These are phyloP conservation scores for Lumbricus terrestris DNA, from an alignment of 2,888 invertebrate species.

Conservation along the genomic window DNA sequence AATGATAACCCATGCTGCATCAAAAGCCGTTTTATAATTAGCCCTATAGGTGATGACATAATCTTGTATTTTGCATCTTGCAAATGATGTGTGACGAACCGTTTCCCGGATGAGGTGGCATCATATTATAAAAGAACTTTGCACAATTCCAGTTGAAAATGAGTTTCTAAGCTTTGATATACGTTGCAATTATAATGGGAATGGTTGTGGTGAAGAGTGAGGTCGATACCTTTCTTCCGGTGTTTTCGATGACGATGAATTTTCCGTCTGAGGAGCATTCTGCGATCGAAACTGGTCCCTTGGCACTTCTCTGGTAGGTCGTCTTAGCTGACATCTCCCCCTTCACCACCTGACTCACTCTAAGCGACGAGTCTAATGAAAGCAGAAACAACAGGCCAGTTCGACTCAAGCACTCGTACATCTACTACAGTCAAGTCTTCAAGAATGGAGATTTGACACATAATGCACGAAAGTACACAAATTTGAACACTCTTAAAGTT, in stretches of 20 bases:
- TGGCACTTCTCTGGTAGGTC: constrained; percentile 60
- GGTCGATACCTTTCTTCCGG: constrained; percentile 53
- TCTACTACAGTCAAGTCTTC: neutral
- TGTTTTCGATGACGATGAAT: constrained; percentile 61
- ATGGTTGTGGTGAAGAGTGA: neutral
- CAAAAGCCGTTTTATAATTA: neutral
- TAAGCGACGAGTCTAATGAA: constrained; percentile 35
- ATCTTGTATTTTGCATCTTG: neutral
- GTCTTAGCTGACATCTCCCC: constrained; percentile 63
- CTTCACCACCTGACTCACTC: constrained; percentile 51
- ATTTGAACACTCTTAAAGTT: too few species aligned
- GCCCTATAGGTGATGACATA: too few species aligned
- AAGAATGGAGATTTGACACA: neutral
- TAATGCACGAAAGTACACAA: too few species aligned
- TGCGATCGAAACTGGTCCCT: constrained; percentile 53
- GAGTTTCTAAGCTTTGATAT: neutral
- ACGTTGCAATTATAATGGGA: neutral
- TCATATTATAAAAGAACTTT: too few species aligned
- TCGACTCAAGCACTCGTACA: neutral
- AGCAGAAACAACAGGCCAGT: neutral
- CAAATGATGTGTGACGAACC: neutral
- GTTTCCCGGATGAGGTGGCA: too few species aligned
- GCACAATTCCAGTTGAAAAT: neutral
- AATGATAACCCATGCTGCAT: neutral
- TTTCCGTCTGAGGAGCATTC: constrained; percentile 62